phyloP scores from a whole-genome alignment of 1,140 invertebrate genomes.

The Diorhabda elongata region DNA sequence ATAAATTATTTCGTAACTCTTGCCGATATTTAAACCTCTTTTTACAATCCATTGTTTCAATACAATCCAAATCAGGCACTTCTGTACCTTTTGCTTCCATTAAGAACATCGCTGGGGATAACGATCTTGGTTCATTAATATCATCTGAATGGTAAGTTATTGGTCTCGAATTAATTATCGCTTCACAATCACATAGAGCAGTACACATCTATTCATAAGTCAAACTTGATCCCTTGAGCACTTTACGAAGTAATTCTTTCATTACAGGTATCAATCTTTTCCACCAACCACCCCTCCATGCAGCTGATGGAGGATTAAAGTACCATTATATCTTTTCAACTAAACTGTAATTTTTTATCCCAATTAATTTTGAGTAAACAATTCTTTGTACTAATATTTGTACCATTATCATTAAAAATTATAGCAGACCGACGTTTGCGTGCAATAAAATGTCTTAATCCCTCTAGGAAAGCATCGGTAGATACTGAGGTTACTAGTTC shows the following conservation, averaged over 20 bases:
- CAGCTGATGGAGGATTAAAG: constrained; percentile 42
- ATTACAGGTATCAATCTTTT: no score
- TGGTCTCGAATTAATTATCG: no score
- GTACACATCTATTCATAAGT: no score
- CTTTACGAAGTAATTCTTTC: no score
- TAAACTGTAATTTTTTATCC: constrained; percentile 8
- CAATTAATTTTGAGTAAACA: background rate
- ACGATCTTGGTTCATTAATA: no score
- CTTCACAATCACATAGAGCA: no score
- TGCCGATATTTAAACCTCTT: background rate
- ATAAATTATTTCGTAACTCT: background rate
- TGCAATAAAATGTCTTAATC: constrained; percentile 39
- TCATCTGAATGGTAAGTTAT: no score
- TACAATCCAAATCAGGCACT: background rate
- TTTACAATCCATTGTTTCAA: background rate
- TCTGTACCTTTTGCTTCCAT: no score
- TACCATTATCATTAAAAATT: no score
- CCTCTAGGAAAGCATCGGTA: constrained; percentile 36
- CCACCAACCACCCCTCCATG: constrained; percentile 45
- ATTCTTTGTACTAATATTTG: constrained; percentile 28
- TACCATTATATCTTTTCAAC: constrained; percentile 38
- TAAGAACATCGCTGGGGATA: no score
- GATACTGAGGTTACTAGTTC: constrained; percentile 40
- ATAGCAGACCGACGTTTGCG: constrained; percentile 28
- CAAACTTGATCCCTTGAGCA: no score